Conservation (phyloP, 2,888 invertebrate species). For the Sisyra terminalis region DNA sequence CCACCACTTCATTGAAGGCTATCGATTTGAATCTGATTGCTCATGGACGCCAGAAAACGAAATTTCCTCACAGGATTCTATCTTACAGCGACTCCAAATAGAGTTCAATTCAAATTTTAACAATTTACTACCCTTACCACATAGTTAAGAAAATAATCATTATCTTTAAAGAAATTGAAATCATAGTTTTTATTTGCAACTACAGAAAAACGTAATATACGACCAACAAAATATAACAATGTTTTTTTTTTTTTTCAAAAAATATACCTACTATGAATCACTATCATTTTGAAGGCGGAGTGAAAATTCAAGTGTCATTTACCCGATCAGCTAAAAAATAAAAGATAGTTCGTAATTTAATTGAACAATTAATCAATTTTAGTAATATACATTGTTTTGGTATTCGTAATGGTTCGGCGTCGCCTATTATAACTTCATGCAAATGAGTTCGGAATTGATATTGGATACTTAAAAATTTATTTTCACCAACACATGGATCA, state of each 20-base stretch:
- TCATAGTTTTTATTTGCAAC: not conserved
- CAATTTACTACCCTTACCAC: not conserved
- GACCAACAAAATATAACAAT: not conserved
- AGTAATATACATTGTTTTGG: constrained; percentile 48
- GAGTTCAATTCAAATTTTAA: not conserved
- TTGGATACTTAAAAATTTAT: constrained; percentile 71
- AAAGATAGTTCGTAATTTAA: constrained; percentile 8
- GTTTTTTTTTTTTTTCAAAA: not conserved
- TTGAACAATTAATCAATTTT: constrained; percentile 7
- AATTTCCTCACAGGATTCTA: constrained; percentile 23
- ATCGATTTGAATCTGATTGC: constrained; percentile 46
- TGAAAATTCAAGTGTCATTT: constrained; percentile 19
- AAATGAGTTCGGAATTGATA: constrained; percentile 68
- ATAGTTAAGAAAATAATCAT: not conserved
- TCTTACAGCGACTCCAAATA: not conserved
- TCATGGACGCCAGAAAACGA: constrained; percentile 48
- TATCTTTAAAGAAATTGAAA: not conserved
- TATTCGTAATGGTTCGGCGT: constrained; percentile 64
- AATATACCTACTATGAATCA: not conserved
- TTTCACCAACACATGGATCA: constrained; percentile 87
- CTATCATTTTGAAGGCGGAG: not conserved
- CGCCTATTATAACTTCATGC: constrained; percentile 65
- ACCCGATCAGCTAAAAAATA: constrained; percentile 23
- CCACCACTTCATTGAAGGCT: constrained; percentile 46
- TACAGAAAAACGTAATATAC: not conserved